These are phyloP conservation scores for Protula sp. DNA, from an alignment of 2,888 invertebrate genomes.

Conservation along the genomic window DNA sequence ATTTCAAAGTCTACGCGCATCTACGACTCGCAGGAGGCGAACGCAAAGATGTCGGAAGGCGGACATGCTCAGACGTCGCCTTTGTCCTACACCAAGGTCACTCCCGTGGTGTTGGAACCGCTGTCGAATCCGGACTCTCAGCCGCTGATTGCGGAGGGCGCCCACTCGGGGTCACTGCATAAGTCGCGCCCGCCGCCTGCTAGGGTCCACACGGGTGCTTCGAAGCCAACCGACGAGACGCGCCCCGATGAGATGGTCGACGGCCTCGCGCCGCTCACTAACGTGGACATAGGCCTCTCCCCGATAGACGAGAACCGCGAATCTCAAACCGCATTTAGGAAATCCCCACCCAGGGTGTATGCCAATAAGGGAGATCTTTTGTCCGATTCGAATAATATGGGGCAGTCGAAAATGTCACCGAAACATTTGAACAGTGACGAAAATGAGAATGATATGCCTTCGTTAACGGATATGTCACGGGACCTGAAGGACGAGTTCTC, in stretches of 20 bases:
- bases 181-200: background rate
- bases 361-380: background rate
- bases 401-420: background rate
- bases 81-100: background rate
- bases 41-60: background rate
- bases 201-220: background rate
- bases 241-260: constrained; percentile 8
- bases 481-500: background rate
- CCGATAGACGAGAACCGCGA: constrained; percentile 14
- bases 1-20: background rate
- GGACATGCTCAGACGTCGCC: background rate
- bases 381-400: background rate
- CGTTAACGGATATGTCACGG: background rate
- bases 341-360: background rate
- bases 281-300: constrained; percentile 11
- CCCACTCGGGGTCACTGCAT: background rate
- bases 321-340: background rate
- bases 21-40: background rate
- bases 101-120: background rate
- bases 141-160: background rate
- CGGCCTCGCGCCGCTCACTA: constrained; percentile 11
- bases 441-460: background rate
- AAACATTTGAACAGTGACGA: background rate
- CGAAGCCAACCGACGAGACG: background rate
- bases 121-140: background rate